phyloP scores from a whole-genome alignment of 2,113 vertebrate species.

The Sinocyclocheilus grahami region DNA sequence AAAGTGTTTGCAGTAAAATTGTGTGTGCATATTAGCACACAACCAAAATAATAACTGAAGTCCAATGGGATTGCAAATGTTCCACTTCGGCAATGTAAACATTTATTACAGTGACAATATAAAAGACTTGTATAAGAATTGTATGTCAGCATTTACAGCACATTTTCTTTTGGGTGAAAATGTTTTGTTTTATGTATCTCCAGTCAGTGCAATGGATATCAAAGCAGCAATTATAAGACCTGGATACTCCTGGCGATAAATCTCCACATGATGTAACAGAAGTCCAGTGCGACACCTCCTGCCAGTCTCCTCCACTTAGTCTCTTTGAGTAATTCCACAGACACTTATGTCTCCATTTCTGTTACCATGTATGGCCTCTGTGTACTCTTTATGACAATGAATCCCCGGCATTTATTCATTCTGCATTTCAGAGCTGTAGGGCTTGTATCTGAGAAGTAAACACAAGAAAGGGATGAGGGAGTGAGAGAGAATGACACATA shows the following conservation, averaged over 20 bases:
- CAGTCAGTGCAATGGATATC: not conserved
- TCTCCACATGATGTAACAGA: not conserved
- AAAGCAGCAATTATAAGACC: not conserved
- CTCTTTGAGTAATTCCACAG: constrained; percentile 12
- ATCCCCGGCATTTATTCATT: constrained; percentile 54
- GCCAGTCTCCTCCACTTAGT: not conserved
- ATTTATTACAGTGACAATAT: not conserved
- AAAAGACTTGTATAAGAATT: not conserved
- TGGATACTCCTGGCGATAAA: not conserved
- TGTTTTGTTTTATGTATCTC: not conserved
- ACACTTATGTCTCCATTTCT: constrained; percentile 33
- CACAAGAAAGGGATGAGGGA: constrained; percentile 21
- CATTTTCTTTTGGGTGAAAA: constrained; percentile 15
- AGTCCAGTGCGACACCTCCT: constrained; percentile 7
- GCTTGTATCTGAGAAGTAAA: constrained; percentile 40
- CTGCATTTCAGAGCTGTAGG: constrained; percentile 47
- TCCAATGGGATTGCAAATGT: not conserved
- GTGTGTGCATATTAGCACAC: not conserved
- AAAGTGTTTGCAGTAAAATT: not conserved
- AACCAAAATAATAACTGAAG: not conserved
- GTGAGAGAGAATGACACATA: constrained; percentile 23
- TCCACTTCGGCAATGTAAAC: not conserved
- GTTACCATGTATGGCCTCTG: constrained; percentile 61
- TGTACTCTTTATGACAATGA: constrained; percentile 53
- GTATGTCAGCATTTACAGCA: not conserved